Conservation (phyloP, 2,113 vertebrate species). For the Xerus inauris region DNA sequence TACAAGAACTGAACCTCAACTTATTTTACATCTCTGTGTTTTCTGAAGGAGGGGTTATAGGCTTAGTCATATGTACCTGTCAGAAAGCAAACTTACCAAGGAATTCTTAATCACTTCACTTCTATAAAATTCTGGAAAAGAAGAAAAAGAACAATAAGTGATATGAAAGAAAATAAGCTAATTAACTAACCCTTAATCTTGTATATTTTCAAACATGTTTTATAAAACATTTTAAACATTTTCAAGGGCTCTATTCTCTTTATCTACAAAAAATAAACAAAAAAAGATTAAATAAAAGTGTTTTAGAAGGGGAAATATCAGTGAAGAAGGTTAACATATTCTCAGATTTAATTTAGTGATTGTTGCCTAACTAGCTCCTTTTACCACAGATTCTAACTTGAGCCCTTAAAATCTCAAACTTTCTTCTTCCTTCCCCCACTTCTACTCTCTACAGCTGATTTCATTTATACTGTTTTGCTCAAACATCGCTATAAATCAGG, state of each 20-base stretch:
- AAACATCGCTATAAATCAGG: background rate
- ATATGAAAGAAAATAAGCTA: constrained; percentile 60
- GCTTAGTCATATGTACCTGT: constrained; percentile 34
- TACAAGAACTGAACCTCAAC: constrained; percentile 8
- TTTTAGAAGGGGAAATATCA: constrained; percentile 33
- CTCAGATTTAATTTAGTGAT: constrained; percentile 9
- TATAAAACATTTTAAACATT: constrained; percentile 27
- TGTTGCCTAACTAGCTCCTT: background rate
- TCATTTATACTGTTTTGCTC: background rate
- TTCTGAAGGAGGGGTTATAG: constrained; percentile 43
- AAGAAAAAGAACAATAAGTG: constrained; percentile 77
- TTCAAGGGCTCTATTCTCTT: constrained; percentile 33
- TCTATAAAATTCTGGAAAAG: constrained; percentile 95
- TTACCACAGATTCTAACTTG: background rate
- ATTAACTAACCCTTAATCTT: constrained; percentile 61
- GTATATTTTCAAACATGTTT: background rate
- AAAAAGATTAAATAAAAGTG: background rate
- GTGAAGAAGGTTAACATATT: background rate
- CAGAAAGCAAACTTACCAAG: constrained; percentile 92
- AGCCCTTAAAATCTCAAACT: constrained; percentile 26
- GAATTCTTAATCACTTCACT: constrained; percentile 99
- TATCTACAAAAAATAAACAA: background rate
- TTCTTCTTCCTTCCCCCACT: background rate
- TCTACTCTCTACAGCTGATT: background rate
- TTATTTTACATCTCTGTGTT: constrained; percentile 39